phyloP scores from a whole-genome alignment of 2,113 vertebrate species.

The Dasyurus viverrinus region DNA sequence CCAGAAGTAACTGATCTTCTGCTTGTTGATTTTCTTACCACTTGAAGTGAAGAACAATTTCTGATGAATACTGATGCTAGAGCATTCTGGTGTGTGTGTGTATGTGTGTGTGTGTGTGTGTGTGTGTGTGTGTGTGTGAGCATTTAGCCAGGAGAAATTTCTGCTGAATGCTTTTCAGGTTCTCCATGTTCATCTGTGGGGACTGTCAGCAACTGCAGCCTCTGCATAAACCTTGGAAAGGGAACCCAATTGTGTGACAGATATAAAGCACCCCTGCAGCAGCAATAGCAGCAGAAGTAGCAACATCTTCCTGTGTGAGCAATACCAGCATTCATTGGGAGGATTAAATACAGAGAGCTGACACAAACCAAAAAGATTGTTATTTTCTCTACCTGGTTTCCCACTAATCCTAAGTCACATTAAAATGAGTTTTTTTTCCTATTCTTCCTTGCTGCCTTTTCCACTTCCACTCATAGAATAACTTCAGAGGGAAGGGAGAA shows the following conservation, averaged over 20 bases:
- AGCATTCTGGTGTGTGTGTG: conserved; percentile 48
- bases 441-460: neutral
- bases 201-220: neutral
- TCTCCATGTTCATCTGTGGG: conserved; percentile 37
- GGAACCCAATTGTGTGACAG: conserved; percentile 51
- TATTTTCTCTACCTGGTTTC: neutral
- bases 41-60: conserved; percentile 69
- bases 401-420: neutral
- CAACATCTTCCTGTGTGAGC: conserved; percentile 13
- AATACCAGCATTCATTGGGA: conserved; percentile 48
- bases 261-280: conserved; percentile 42
- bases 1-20: neutral
- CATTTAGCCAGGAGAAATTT: conserved; percentile 36
- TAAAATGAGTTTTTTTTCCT: neutral
- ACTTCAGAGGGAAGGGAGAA: neutral
- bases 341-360: conserved; percentile 47
- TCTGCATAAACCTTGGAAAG: neutral
- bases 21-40: conserved; percentile 45
- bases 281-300: neutral
- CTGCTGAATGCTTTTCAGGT: conserved; percentile 41
- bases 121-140: conserved; percentile 47
- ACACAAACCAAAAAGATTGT: neutral
- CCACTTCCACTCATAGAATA: neutral
- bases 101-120: conserved; percentile 43
- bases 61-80: conserved; percentile 66